Base-by-base conservation (phyloP, 2,888 invertebrate species). In the Koerneria pararmatus region DNA sequence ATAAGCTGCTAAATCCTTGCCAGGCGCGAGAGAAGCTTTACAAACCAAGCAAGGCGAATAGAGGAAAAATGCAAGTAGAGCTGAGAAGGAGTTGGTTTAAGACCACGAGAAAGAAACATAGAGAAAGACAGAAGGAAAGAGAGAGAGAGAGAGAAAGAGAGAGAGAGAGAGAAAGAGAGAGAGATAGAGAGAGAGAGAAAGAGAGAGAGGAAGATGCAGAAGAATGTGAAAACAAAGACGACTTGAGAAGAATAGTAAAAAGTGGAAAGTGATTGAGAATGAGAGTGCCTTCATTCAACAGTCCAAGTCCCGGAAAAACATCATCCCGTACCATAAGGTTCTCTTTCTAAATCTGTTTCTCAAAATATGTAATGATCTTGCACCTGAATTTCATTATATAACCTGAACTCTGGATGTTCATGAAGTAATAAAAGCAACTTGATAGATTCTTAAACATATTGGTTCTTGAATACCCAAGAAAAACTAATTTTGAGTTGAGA, bases 171-270 rank as follows among this genome's bases (percentile, higher is more conserved):
- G 22, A 46, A 27, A 48, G 31, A 24, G 54, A 29, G 48, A 67
- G 59, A 35, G 63, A 48, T 57, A 65, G 70, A 65, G 67, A 66
- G 8, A 15, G 65, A 61, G 68, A 68, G 65, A 65, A 35, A 70
- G 65, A 58, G 19, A 68, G 48, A 59, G 19, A 35, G 53, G 22
- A 37, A 32, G 31, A 48, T 19, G 59, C 35, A 29, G 8, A 8
- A 24, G n/a, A 22, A 24, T 22, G 53, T 22, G 22, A 24, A 22
- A n/a, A 53, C 6, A 60, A 11, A 37, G 41, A 32, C 41, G 24
- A 22, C n/a, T 22, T 15, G 22, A 37, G 41, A 60, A 29, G 41
- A 37, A 27, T 35, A 41, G 56, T 32, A 29, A n/a, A 34, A 15
- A 56, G 15, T 22, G 34, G 56, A 4, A 29, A 56, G 31, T 31